phyloP scores from a whole-genome alignment of 1,140 invertebrate species.

The Plodia interpunctella region DNA sequence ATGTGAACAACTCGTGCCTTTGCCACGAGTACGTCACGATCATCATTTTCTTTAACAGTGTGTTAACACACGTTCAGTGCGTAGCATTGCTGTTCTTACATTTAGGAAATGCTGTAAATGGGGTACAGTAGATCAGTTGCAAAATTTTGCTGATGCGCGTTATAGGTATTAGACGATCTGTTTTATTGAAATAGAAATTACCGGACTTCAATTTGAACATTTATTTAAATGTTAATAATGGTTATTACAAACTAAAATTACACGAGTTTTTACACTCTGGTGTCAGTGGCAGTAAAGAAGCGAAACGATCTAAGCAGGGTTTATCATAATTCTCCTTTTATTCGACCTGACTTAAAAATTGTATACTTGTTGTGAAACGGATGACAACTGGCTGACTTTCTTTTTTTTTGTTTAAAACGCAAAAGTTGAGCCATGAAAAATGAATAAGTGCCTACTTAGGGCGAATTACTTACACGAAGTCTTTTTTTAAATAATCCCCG shows the following conservation, averaged over 20 bases:
- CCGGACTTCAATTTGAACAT: too few species aligned
- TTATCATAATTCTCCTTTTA: slow-evolving; percentile 18
- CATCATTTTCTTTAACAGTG: too few species aligned
- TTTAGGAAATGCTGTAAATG: too few species aligned
- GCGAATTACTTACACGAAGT: neutral
- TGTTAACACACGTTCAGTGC: too few species aligned
- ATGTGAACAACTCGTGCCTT: too few species aligned
- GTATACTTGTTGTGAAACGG: slow-evolving; percentile 12
- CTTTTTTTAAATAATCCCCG: neutral
- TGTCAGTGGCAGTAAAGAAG: slow-evolving; percentile 3
- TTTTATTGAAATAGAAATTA: too few species aligned
- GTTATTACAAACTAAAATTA: neutral
- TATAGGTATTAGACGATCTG: too few species aligned
- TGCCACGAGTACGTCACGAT: too few species aligned
- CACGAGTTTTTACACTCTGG: neutral
- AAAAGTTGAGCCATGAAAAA: slow-evolving; percentile 25
- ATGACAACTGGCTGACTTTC: neutral
- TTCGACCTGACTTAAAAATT: slow-evolving; percentile 15
- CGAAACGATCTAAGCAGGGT: slow-evolving; percentile 11
- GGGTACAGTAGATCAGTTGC: too few species aligned
- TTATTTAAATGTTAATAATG: too few species aligned
- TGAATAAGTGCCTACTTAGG: slow-evolving; percentile 9
- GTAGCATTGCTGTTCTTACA: too few species aligned
- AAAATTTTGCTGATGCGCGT: too few species aligned
- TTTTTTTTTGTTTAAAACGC: neutral